phyloP scores from a whole-genome alignment of 1,140 invertebrate genomes.

The Drosophila pachea region DNA sequence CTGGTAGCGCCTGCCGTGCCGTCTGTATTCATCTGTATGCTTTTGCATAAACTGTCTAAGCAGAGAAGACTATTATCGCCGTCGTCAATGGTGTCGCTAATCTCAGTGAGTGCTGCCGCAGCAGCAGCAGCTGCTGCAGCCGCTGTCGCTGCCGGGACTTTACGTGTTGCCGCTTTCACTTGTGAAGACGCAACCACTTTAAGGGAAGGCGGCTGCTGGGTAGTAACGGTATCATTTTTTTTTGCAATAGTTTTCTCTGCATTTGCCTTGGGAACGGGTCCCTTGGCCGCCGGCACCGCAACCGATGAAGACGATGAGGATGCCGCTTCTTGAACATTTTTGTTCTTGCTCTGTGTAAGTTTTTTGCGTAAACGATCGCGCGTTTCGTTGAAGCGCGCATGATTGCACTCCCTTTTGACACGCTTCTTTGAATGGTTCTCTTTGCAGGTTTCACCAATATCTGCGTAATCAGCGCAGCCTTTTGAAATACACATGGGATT shows the following conservation, averaged over 20 bases:
- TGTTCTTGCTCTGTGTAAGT: slow-evolving; percentile 75
- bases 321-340: slow-evolving; percentile 41
- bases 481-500: not conserved
- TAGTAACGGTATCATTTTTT: slow-evolving; percentile 29
- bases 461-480: slow-evolving; percentile 76
- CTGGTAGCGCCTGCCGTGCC: slow-evolving; percentile 32
- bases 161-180: slow-evolving; percentile 35
- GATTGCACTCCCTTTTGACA: slow-evolving; percentile 75
- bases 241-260: slow-evolving; percentile 17
- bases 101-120: slow-evolving; percentile 47
- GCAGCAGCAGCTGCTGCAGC: slow-evolving; percentile 45
- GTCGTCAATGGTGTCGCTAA: slow-evolving; percentile 47
- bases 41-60: slow-evolving; percentile 69
- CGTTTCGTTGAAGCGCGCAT: slow-evolving; percentile 79
- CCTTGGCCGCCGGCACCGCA: not conserved
- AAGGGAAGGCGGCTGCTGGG: slow-evolving; percentile 54
- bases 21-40: slow-evolving; percentile 68
- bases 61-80: slow-evolving; percentile 65
- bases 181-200: slow-evolving; percentile 65
- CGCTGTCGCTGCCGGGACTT: slow-evolving; percentile 38
- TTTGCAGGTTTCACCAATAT: slow-evolving; percentile 73
- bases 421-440: slow-evolving; percentile 77
- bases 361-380: slow-evolving; percentile 79
- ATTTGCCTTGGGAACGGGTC: slow-evolving; percentile 30
- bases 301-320: no score